These are phyloP conservation scores for Dinocampus coccinellae DNA, from an alignment of 2,888 invertebrate species.

Conservation along the genomic window DNA sequence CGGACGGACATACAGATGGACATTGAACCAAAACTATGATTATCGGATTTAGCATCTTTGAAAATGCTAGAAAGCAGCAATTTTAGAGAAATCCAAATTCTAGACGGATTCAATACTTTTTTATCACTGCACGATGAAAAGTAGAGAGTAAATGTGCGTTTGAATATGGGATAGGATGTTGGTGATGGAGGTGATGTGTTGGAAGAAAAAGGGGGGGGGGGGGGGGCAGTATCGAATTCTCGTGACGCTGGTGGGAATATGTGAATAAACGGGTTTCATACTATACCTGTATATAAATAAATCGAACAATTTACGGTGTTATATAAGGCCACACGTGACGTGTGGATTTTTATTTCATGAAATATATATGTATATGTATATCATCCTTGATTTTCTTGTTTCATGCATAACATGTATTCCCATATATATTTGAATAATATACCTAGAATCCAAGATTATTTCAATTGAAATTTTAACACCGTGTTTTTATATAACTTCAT, in stretches of 20 bases:
- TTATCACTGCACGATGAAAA: no score
- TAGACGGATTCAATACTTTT: no score
- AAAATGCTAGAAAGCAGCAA: no score
- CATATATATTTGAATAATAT: background rate
- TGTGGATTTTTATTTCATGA: slow-evolving; percentile 19
- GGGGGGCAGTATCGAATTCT: no score
- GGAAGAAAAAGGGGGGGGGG: background rate
- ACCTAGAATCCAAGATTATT: background rate
- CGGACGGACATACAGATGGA: no score
- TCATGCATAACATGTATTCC: background rate
- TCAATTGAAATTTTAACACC: background rate
- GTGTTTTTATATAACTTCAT: background rate
- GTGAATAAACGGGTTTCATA: background rate
- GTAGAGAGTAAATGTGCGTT: no score
- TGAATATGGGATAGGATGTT: no score
- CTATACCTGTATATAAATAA: no score
- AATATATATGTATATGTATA: background rate
- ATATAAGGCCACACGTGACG: slow-evolving; percentile 17
- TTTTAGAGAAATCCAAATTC: no score
- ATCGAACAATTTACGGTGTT: slow-evolving; percentile 19
- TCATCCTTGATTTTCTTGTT: background rate
- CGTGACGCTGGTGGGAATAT: background rate
- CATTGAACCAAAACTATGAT: no score
- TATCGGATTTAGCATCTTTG: no score
- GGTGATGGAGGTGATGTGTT: no score